These are phyloP conservation scores for Sula dactylatra DNA, from an alignment of 2,113 vertebrate species.

Conservation along the genomic window DNA sequence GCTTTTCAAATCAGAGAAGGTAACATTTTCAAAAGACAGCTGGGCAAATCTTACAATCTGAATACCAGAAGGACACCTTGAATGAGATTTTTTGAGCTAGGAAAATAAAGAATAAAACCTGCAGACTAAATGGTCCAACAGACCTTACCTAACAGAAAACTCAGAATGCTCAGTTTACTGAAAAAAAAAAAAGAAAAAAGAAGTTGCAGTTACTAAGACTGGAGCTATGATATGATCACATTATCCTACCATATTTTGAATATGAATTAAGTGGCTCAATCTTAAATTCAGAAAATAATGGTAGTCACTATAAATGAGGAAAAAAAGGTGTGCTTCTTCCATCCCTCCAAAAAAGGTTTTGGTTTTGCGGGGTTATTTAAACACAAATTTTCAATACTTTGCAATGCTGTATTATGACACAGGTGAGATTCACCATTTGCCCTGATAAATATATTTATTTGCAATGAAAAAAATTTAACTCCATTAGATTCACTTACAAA, in stretches of 20 bases:
- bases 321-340: background rate
- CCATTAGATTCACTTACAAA: background rate
- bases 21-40: background rate
- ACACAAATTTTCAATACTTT: background rate
- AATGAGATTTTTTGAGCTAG: background rate
- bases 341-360: background rate
- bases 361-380: background rate
- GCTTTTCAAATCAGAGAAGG: background rate
- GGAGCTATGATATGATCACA: accelerated
- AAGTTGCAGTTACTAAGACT: background rate
- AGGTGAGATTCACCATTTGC: background rate
- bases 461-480: background rate
- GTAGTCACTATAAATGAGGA: background rate
- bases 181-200: background rate
- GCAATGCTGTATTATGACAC: background rate
- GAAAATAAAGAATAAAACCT: background rate
- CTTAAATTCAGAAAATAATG: background rate
- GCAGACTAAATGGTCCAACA: background rate
- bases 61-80: background rate
- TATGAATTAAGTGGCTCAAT: background rate
- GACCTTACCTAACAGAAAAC: background rate
- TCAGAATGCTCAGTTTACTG: background rate
- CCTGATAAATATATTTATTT: background rate
- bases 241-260: background rate
- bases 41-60: background rate